Evolutionary conservation across 2,113 vertebrate genomes (phyloP).

Genomic region (Pachycephala philippinensis): DNA sequence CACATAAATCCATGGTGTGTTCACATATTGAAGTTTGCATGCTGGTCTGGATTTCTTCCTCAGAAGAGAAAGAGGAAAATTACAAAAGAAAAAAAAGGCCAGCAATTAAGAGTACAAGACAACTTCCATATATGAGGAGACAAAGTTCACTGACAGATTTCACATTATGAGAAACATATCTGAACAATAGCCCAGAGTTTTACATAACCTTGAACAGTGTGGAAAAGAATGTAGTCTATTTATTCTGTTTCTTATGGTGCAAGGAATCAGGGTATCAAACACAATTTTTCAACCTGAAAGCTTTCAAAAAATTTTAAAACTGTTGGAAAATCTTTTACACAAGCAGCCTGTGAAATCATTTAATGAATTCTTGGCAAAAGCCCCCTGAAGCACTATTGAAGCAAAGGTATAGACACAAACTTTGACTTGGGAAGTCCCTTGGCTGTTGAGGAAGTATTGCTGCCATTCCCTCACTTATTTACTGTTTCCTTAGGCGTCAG

Average conservation of each 20-base stretch:
- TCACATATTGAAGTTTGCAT: not conserved
- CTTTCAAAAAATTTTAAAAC: not conserved
- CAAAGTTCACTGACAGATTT: not conserved
- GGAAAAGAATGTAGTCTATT: not conserved
- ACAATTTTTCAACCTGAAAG: not conserved
- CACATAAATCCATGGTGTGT: not conserved
- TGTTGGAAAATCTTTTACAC: not conserved
- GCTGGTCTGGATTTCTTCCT: not conserved
- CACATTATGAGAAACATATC: rapidly evolving
- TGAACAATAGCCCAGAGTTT: not conserved
- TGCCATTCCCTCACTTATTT: not conserved
- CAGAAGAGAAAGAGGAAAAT: not conserved
- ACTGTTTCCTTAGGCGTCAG: not conserved
- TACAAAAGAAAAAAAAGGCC: not conserved
- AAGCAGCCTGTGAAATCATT: not conserved
- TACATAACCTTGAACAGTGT: not conserved
- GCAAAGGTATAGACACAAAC: not conserved
- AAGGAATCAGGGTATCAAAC: not conserved
- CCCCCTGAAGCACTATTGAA: not conserved
- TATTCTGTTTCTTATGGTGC: not conserved
- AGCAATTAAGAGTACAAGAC: not conserved
- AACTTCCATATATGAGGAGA: not conserved
- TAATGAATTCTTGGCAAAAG: not conserved
- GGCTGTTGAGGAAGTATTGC: not conserved
- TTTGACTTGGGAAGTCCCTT: not conserved